Base-by-base conservation (phyloP, 1,140 invertebrate genomes). In the Polyergus mexicanus region DNA sequence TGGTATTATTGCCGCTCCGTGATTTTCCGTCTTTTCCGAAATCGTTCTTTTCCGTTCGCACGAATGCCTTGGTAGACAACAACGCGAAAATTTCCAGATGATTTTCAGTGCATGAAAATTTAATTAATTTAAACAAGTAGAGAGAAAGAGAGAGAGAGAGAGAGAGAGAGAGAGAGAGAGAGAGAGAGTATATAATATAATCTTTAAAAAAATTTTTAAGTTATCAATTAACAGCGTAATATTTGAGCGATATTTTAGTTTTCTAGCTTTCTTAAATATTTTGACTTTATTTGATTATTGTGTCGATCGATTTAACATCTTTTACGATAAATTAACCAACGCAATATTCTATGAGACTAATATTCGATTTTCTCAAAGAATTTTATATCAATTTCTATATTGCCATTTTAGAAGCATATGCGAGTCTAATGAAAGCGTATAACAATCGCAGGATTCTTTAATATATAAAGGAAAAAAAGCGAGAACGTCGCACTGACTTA, bases 21-120 rank as follows among this genome's bases (percentile, higher is more conserved):
- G 69, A 84, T 88, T 88, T 88, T 47, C 44, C 47, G 54, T 51
- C 41, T 41, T 62, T 75, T 66, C 35, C 10, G 7, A 32, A 69
- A 75, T 75, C 54, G 28, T 51, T 44, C n/a, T 60, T 25, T 54
- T 16, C 60, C n/a, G 47, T 72, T 47, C 66, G 58, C 78, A 71
- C 60, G 51, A 84, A 86, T 66, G 74, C 32, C 7, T n/a, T 16
- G 25, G 11, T 13, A 16, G 60, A 69, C 63, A 60, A 41, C 25
- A 54, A 22, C 32, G 32, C 4, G 5, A 76, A 44, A 68, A 56
- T 69, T 68, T 56, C 8, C 5, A 38, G 28, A 8, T 78, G 1
- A 68, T 38, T 38, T 68, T 68, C 8, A 32, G 28, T 28, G 41
- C 19, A 44, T 8, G 8, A 5, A 54, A 54, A 25, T 38, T 68